Conservation (phyloP, 2,113 vertebrate species). For the Mohoua ochrocephala region DNA sequence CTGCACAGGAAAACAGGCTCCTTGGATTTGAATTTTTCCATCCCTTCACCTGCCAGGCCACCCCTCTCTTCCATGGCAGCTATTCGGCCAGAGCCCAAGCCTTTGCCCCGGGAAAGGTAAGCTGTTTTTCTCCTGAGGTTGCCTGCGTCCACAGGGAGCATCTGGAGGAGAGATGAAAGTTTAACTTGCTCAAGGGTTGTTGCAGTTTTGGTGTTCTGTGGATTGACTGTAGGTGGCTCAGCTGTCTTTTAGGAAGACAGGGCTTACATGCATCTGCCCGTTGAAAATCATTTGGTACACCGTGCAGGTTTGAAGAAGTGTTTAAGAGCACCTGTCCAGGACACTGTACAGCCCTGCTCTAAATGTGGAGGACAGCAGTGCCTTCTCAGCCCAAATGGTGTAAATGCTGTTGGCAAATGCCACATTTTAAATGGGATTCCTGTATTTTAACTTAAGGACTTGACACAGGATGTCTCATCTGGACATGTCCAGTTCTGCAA, state of each 20-base stretch:
- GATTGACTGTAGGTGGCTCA: neutral
- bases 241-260: neutral
- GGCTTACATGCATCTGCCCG: neutral
- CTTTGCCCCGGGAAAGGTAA: slow-evolving; percentile 91
- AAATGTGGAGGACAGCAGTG: neutral
- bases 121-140: neutral
- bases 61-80: slow-evolving; percentile 81
- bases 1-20: slow-evolving; percentile 96
- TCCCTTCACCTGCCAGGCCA: slow-evolving; percentile 85
- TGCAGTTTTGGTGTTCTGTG: neutral
- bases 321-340: neutral
- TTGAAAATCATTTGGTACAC: neutral
- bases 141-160: neutral
- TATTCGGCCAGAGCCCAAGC: slow-evolving; percentile 88
- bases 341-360: neutral
- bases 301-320: neutral
- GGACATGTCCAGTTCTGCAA: neutral
- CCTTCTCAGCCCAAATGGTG: neutral
- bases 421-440: neutral
- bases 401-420: neutral
- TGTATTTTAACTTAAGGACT: neutral
- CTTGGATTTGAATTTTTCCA: slow-evolving; percentile 92
- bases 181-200: neutral
- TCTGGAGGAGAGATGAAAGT: neutral
- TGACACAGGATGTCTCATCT: neutral